Conservation (phyloP, 1,140 invertebrate species). For the Arion vulgaris region DNA sequence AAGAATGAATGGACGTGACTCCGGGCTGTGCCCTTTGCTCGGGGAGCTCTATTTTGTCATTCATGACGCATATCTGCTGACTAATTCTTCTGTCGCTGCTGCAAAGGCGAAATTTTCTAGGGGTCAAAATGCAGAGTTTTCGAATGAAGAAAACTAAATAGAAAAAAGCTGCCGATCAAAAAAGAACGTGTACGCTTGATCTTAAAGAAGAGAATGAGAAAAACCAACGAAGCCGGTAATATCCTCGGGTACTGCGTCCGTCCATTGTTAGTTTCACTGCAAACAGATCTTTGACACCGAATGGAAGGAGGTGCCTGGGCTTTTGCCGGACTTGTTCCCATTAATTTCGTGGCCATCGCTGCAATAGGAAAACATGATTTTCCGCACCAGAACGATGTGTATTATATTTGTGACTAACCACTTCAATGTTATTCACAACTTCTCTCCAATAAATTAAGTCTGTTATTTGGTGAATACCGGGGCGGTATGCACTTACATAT, state of each 20-base stretch:
- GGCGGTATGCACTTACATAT: neutral
- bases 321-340: constrained; percentile 30
- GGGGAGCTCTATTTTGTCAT: constrained; percentile 14
- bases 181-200: neutral
- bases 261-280: constrained; percentile 3
- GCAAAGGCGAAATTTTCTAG: neutral
- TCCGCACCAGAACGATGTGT: neutral
- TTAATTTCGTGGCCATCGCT: constrained; percentile 14
- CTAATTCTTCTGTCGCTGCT: neutral
- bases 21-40: neutral
- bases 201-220: constrained; percentile 33
- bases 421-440: neutral
- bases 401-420: constrained; percentile 1
- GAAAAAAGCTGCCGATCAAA: neutral
- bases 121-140: neutral
- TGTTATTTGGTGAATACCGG: neutral
- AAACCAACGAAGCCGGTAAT: constrained; percentile 11
- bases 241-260: neutral
- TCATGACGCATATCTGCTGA: neutral
- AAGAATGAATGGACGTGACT: constrained; percentile 1
- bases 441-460: neutral
- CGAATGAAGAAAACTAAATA: neutral
- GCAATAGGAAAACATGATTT: constrained; percentile 21
- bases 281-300: constrained; percentile 21
- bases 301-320: constrained; percentile 3